These are phyloP conservation scores for Anodontia alba DNA, from an alignment of 2,888 invertebrate species.

Conservation along the genomic window DNA sequence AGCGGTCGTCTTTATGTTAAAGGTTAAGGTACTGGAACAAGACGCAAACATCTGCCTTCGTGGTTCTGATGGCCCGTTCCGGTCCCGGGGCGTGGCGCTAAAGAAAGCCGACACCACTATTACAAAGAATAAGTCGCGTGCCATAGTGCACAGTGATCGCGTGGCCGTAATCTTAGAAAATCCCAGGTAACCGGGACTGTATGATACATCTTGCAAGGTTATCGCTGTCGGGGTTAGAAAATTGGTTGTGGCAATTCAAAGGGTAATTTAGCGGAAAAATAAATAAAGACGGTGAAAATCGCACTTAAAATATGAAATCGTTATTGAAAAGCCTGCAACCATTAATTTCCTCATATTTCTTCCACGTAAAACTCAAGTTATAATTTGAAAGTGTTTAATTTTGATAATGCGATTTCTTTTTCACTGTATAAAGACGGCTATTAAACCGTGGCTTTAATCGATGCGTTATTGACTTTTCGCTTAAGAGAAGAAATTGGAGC, in stretches of 20 bases:
- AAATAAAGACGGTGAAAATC: constrained; percentile 37
- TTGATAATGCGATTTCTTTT: constrained; percentile 35
- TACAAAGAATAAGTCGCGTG: constrained; percentile 37
- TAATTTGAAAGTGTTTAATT: constrained; percentile 54
- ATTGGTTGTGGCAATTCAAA: constrained; percentile 54
- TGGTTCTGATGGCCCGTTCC: constrained; percentile 16
- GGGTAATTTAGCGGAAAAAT: constrained; percentile 58
- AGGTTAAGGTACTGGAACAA: constrained; percentile 7
- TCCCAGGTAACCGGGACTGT: constrained; percentile 43
- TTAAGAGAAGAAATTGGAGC: constrained; percentile 45
- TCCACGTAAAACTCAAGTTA: constrained; percentile 25
- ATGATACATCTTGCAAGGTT: constrained; percentile 29
- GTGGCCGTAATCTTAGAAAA: constrained; percentile 42
- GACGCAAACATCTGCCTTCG: constrained; percentile 17
- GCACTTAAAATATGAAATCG: constrained; percentile 39
- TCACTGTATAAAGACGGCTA: constrained; percentile 32
- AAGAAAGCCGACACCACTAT: constrained; percentile 16
- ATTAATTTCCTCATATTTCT: constrained; percentile 47
- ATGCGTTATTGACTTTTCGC: constrained; percentile 51
- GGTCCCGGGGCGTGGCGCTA: constrained; percentile 47
- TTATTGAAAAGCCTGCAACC: constrained; percentile 29
- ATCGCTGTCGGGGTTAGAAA: constrained; percentile 36
- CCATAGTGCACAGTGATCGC: constrained; percentile 33
- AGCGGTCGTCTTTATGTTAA: constrained; percentile 4
- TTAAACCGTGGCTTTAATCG: constrained; percentile 47